phyloP scores from a whole-genome alignment of 2,888 invertebrate species.

The Chrysotoxum bicinctum region DNA sequence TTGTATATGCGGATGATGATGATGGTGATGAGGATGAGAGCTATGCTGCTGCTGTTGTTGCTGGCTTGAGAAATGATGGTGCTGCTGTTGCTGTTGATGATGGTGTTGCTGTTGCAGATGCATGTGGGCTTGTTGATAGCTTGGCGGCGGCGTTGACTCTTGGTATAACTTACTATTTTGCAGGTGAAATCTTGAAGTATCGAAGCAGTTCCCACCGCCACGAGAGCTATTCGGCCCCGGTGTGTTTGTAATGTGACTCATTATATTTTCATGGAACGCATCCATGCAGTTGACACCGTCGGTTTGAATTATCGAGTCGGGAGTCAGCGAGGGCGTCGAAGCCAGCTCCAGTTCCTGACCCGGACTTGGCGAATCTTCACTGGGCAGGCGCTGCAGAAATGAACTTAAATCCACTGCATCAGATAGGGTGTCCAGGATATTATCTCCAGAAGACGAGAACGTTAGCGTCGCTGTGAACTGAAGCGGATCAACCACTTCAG shows the following conservation, averaged over 20 bases:
- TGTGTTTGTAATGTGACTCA: conserved; percentile 83
- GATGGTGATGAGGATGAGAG: conserved; percentile 81
- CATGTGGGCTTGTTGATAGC: conserved; percentile 85
- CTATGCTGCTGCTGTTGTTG: conserved; percentile 74
- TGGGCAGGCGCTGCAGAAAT: conserved; percentile 87
- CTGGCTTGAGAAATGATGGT: conserved; percentile 75
- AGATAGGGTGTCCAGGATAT: conserved; percentile 88
- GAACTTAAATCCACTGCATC: conserved; percentile 90
- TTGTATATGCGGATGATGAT: conserved; percentile 70
- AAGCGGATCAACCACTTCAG: conserved; percentile 88
- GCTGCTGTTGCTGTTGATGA: conserved; percentile 83
- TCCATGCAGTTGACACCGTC: conserved; percentile 85
- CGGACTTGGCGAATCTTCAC: conserved; percentile 83
- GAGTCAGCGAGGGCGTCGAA: conserved; percentile 88
- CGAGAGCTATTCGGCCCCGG: conserved; percentile 58
- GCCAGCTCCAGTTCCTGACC: conserved; percentile 86
- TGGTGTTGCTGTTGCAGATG: conserved; percentile 86
- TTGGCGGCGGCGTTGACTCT: conserved; percentile 82
- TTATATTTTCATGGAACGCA: conserved; percentile 89
- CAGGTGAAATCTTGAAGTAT: conserved; percentile 75
- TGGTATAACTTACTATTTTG: conserved; percentile 86
- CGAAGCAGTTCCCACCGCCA: conserved; percentile 76
- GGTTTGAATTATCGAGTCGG: conserved; percentile 83
- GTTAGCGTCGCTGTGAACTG: conserved; percentile 92
- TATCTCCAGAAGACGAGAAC: conserved; percentile 90